Conservation (phyloP, 2,888 invertebrate species). For the Lathronympha strigana region DNA sequence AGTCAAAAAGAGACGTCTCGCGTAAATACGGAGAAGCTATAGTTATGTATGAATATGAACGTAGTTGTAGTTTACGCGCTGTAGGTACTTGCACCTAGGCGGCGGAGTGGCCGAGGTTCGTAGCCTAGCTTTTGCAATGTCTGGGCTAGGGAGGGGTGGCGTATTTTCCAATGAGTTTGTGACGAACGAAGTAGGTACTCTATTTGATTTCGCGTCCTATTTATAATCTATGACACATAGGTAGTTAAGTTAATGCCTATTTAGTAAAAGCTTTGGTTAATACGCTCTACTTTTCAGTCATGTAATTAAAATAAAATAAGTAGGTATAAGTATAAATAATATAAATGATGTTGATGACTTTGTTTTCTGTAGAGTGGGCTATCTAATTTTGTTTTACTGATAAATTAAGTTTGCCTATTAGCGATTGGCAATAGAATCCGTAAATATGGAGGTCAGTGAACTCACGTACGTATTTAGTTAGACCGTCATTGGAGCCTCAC, state of each 20-base stretch:
- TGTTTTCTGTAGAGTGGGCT: background rate
- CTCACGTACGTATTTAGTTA: slow-evolving; percentile 23
- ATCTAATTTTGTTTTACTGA: slow-evolving; percentile 2
- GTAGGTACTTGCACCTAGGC: slow-evolving; percentile 25
- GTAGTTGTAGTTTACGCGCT: slow-evolving; percentile 42
- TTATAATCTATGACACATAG: slow-evolving; percentile 3
- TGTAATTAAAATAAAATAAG: background rate
- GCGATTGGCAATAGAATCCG: slow-evolving; percentile 27
- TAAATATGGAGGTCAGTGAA: slow-evolving; percentile 26
- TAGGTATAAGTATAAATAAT: background rate
- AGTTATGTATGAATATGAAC: slow-evolving; percentile 47
- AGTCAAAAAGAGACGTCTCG: slow-evolving; percentile 53
- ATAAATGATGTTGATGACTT: background rate
- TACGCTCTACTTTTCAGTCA: background rate
- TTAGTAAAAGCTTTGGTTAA: background rate
- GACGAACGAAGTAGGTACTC: slow-evolving; percentile 22
- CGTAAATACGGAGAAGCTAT: slow-evolving; percentile 65
- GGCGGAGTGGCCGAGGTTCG: slow-evolving; percentile 25
- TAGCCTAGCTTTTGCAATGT: slow-evolving; percentile 41
- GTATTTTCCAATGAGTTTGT: slow-evolving; percentile 31
- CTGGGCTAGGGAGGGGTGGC: slow-evolving; percentile 29
- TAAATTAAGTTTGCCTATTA: slow-evolving; percentile 14
- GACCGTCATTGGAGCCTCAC: slow-evolving; percentile 12
- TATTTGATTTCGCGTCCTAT: slow-evolving; percentile 13
- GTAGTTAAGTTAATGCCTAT: background rate